A percentile compares a stretch with the other conserved stretches of the same genome.
Evolutionary conservation across 2,888 invertebrate species (phyloP).

Genomic region (Hyalella azteca): DNA sequence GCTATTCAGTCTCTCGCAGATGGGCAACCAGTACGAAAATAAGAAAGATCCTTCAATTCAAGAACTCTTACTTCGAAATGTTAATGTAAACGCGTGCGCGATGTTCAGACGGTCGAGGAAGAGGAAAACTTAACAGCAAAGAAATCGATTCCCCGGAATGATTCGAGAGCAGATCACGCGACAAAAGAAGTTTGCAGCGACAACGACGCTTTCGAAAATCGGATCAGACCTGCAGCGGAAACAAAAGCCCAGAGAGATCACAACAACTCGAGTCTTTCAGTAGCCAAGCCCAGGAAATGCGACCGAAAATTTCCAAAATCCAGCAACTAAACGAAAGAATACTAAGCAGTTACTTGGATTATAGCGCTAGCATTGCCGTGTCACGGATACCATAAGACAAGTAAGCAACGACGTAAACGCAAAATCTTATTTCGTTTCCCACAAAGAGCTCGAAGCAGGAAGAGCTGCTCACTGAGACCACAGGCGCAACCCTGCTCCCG

Average conservation of each 20-base stretch:
- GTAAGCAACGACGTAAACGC: neutral
- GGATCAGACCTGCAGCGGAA: slow-evolving; percentile 31
- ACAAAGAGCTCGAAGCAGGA: neutral
- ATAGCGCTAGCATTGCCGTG: neutral
- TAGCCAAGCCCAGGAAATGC: neutral
- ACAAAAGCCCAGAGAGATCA: slow-evolving; percentile 13
- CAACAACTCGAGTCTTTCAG: slow-evolving; percentile 23
- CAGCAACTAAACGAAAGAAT: neutral
- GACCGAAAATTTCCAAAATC: neutral
- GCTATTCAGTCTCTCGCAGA: too few relatives aligned
- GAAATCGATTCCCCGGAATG: too few relatives aligned
- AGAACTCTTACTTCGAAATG: too few relatives aligned
- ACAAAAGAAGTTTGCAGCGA: neutral
- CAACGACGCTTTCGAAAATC: neutral
- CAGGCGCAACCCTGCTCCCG: neutral
- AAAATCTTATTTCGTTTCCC: neutral
- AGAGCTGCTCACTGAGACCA: neutral
- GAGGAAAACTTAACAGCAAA: too few relatives aligned
- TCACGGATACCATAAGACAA: neutral
- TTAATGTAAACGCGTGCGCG: too few relatives aligned
- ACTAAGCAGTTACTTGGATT: neutral
- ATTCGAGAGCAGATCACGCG: neutral
- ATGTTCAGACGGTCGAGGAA: too few relatives aligned
- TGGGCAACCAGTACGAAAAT: too few relatives aligned
- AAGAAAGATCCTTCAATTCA: too few relatives aligned